Conservation (phyloP, 2,797 vertebrate species). For the Sebastes trivittatus region DNA sequence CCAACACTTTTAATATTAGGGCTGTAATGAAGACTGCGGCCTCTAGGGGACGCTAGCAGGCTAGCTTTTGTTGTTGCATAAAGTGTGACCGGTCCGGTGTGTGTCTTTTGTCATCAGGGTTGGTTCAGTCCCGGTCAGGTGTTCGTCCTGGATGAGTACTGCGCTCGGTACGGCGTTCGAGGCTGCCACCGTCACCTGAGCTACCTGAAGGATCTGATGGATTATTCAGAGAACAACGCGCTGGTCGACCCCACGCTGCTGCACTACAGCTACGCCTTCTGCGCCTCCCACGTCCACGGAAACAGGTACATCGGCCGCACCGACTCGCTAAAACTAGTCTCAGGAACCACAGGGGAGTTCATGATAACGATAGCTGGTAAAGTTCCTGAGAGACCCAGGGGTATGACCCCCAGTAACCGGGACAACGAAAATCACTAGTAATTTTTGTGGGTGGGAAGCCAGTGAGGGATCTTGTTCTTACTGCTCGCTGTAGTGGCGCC, state of each 20-base stretch:
- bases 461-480: neutral
- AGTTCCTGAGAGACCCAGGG: neutral
- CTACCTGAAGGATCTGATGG: conserved; percentile 94
- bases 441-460: neutral
- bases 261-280: conserved; percentile 99
- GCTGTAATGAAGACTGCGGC: neutral
- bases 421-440: neutral
- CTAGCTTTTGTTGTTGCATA: neutral
- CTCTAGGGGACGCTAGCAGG: neutral
- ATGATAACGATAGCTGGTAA: neutral
- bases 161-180: conserved; percentile 92
- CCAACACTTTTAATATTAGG: neutral
- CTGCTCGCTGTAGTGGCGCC: neutral
- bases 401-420: neutral
- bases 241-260: conserved; percentile 96
- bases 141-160: conserved; percentile 97
- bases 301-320: conserved; percentile 85
- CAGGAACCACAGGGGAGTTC: neutral
- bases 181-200: conserved; percentile 96
- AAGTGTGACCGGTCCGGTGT: neutral
- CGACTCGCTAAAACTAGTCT: too few species aligned
- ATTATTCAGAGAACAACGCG: conserved; percentile 89
- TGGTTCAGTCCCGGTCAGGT: conserved; percentile 99
- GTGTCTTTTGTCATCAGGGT: conserved; percentile 80
- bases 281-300: conserved; percentile 96